Base-by-base conservation (phyloP, 2,113 vertebrate species). In the Lates calcarifer region DNA sequence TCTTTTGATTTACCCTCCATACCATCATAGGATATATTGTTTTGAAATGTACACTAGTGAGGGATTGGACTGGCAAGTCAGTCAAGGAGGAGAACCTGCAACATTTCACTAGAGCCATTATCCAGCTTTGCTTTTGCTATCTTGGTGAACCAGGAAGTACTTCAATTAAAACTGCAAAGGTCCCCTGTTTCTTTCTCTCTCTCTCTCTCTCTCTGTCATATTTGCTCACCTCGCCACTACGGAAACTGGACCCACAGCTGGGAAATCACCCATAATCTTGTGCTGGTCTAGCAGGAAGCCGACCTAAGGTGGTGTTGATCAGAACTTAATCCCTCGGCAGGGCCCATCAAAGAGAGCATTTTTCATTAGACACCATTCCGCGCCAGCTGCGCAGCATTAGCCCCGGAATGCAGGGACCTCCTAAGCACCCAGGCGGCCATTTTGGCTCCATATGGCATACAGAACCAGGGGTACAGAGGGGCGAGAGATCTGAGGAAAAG, bases 381-480 rank as follows among this genome's bases (percentile, higher is more conserved):
- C 76, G 18, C 85, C 95, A 96, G 94, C 94, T 96, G 95, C 73
- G 62, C 84, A 70, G 86, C 90, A 95, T 96, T 95, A 95, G 69
- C 75, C 58, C 82, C 28, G 84, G 89, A 93, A 89, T 92, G 86
- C 84, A 83, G 83, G 85, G 84, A 91, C 92, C 87, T 90, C 87
- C 77, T 82, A 88, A 93, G 91, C 88, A 93, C 83, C 78, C 65
- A 78, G 81, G 53, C 88, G 22, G 90, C 90, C 90, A 89, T 94
- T 94, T 92, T 92, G 89, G 86, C 88, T 93, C 91, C 90, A 94
- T 87, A 91, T 95, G 92, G 82, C 55, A 56, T 79, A 79, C 89
- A 92, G 89, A 92, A 84, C 80, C 70, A 49, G 60, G 13, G 75
- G 39, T 77, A 77, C 82, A 70, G 70, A 82, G 64, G 61, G 39